Conservation (phyloP, 1,140 invertebrate genomes). For the Apis mellifera region DNA sequence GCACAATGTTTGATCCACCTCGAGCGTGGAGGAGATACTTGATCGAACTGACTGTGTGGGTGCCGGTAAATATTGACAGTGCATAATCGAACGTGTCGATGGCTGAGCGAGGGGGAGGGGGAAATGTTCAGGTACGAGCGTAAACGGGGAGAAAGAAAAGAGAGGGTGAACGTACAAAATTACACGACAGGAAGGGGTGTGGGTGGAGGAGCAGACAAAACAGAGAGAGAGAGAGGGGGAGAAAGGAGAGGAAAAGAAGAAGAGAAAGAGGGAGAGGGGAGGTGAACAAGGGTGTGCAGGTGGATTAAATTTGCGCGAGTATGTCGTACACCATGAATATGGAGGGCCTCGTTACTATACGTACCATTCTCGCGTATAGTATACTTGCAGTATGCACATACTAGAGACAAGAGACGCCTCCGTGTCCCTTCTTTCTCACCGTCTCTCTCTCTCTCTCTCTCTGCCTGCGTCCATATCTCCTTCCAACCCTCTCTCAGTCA, state of each 20-base stretch:
- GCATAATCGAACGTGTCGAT: conserved; percentile 49
- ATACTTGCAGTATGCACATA: conserved; percentile 62
- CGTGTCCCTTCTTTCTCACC: conserved; percentile 38
- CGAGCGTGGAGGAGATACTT: conserved; percentile 1
- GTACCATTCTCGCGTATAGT: conserved; percentile 67
- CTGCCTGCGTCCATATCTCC: neutral
- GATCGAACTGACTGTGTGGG: conserved; percentile 7
- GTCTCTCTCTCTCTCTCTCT: conserved; percentile 10
- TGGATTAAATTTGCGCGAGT: conserved; percentile 78
- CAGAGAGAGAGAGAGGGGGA: neutral
- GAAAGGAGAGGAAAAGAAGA: conserved; percentile 44
- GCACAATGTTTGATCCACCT: neutral
- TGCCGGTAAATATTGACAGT: conserved; percentile 49
- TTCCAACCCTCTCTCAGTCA: conserved; percentile 15
- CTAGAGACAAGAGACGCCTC: conserved; percentile 51
- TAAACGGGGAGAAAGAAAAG: conserved; percentile 10
- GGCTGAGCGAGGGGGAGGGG: neutral
- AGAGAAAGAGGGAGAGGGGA: conserved; percentile 35
- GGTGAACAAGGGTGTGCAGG: conserved; percentile 56
- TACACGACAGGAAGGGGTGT: conserved; percentile 32
- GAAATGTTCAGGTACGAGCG: conserved; percentile 28
- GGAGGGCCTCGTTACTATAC: conserved; percentile 77
- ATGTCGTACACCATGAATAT: conserved; percentile 79
- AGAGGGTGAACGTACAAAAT: conserved; percentile 35
- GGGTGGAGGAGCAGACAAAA: conserved; percentile 17